These are phyloP conservation scores for Xenops minutus DNA, from an alignment of 2,797 vertebrate genomes.

Conservation along the genomic window DNA sequence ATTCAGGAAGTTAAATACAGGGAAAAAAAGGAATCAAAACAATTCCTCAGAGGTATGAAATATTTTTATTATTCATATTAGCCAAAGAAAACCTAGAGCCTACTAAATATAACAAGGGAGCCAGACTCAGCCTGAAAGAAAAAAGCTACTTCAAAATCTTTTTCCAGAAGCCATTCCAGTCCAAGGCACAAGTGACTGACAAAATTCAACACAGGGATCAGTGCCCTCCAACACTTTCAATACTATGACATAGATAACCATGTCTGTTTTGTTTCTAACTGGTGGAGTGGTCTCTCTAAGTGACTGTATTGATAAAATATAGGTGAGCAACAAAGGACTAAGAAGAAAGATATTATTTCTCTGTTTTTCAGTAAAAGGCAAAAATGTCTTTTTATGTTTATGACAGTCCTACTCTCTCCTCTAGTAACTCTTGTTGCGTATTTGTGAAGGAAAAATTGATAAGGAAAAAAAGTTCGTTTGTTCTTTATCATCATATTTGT, in stretches of 20 bases:
- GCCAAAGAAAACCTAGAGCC: background rate
- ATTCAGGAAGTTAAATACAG: slow-evolving; percentile 35
- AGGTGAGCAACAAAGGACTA: background rate
- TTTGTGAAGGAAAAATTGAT: background rate
- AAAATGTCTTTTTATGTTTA: background rate
- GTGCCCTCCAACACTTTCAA: background rate
- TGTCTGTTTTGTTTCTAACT: background rate
- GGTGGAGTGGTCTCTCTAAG: background rate
- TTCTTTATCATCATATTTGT: background rate
- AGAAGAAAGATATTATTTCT: background rate
- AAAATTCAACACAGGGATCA: background rate
- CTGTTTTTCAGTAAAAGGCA: background rate
- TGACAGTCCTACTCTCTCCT: background rate
- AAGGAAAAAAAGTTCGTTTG: background rate
- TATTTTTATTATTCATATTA: background rate
- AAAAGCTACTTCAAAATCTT: background rate
- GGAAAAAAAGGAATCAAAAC: background rate
- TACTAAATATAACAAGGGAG: background rate
- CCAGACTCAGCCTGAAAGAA: background rate
- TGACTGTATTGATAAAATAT: background rate
- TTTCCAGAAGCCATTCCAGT: background rate
- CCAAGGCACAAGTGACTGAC: background rate
- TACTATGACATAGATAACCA: accelerated
- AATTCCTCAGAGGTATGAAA: background rate
- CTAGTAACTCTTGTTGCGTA: background rate